These are phyloP conservation scores for Lamellibrachia luymesi DNA, from an alignment of 1,140 invertebrate species.

Conservation along the genomic window DNA sequence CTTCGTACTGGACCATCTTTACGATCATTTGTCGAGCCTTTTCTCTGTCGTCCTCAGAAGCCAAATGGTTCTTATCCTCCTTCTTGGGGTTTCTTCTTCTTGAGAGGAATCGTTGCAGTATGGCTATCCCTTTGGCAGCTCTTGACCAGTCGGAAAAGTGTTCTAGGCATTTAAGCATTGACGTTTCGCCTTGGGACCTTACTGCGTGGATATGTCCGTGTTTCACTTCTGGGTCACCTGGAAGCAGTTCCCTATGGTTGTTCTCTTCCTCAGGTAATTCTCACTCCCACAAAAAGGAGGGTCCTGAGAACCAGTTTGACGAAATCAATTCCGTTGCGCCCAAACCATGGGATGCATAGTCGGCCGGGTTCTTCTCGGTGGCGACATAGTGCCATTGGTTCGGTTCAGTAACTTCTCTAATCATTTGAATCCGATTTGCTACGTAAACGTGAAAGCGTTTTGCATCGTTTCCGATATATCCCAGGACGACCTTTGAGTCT, in stretches of 20 bases:
- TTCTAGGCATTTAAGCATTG: not conserved
- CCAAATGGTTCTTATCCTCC: not conserved
- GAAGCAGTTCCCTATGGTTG: not conserved
- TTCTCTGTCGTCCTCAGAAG: not conserved
- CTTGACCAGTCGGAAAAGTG: constrained; percentile 26
- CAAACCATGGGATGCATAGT: constrained; percentile 22
- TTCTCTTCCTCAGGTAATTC: constrained; percentile 18
- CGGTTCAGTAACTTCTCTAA: not conserved
- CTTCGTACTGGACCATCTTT: constrained; percentile 13
- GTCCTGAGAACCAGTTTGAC: constrained; percentile 14
- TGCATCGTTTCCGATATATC: constrained; percentile 25
- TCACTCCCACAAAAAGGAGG: constrained; percentile 28
- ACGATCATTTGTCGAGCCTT: constrained; percentile 7
- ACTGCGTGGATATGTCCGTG: not conserved
- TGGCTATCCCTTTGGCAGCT: constrained; percentile 15
- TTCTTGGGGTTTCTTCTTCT: not conserved
- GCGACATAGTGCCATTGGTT: constrained; percentile 19
- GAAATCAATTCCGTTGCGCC: constrained; percentile 2
- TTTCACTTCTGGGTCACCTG: constrained; percentile 19
- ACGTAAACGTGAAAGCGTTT: constrained; percentile 26
- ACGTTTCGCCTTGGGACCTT: not conserved
- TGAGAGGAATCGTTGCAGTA: constrained; percentile 8
- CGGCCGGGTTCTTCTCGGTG: constrained; percentile 17
- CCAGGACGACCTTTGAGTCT: constrained; percentile 22
- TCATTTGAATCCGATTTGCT: constrained; percentile 20